phyloP scores from a whole-genome alignment of 2,797 vertebrate species.

The Pseudochromis fuscus region DNA sequence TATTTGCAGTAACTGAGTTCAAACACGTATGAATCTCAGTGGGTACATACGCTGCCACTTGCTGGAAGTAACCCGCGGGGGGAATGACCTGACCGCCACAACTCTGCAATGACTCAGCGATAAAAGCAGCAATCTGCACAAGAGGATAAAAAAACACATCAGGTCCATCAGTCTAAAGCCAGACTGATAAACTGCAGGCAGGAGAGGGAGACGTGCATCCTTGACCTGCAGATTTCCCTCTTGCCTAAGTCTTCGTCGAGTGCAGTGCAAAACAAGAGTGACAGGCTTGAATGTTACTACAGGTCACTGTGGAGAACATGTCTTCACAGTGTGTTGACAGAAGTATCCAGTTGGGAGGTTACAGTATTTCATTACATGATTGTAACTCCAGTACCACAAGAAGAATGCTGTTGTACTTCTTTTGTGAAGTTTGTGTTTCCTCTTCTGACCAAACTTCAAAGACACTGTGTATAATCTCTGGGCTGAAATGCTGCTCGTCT shows the following conservation, averaged over 20 bases:
- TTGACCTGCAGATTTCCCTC: conserved; percentile 20
- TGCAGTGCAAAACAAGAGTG: conserved; percentile 5
- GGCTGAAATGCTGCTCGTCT: conserved; percentile 14
- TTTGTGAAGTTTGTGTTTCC: too few species aligned
- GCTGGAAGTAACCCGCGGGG: conserved; percentile 96
- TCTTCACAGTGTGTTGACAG: background rate
- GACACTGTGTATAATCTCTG: conserved; percentile 10
- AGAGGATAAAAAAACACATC: conserved; percentile 80
- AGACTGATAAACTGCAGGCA: conserved; percentile 14
- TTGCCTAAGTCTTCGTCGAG: conserved; percentile 1
- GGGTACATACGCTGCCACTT: conserved; percentile 95
- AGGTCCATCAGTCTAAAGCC: conserved; percentile 7
- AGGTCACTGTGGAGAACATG: background rate
- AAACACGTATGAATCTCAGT: background rate
- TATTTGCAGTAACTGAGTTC: too few species aligned
- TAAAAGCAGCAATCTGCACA: conserved; percentile 96
- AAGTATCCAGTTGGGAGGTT: too few species aligned
- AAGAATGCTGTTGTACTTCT: too few species aligned
- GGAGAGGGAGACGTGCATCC: conserved; percentile 11
- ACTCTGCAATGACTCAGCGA: conserved; percentile 98
- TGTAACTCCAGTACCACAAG: too few species aligned
- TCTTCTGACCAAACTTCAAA: background rate
- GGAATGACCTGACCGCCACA: conserved; percentile 98
- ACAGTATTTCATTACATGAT: too few species aligned
- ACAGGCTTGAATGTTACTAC: conserved; percentile 12